Base-by-base conservation (phyloP, 2,113 vertebrate species). In the Atractosteus spatula region DNA sequence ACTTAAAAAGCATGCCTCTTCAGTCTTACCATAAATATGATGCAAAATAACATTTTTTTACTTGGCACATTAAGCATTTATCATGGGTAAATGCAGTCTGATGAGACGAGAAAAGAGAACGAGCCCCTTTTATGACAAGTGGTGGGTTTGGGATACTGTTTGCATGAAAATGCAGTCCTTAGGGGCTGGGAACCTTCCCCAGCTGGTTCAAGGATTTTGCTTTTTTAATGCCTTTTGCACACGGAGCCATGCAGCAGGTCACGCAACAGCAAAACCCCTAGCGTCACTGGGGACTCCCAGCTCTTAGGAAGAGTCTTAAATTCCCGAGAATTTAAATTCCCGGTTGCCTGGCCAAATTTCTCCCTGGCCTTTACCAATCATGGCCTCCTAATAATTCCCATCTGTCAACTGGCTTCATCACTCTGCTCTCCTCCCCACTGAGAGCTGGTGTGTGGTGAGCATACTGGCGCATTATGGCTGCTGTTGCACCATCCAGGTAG, bases 161-260 rank as follows among this genome's bases (percentile, higher is more conserved):
- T 17, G 70, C 47, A 47, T 72, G 16, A 41, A 12, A 41, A 42
- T 17, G 43, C 16, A 7, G 16, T 57, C 65, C 42, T 29, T 74
- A 47, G 56, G 51, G 51, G 55, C 73, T 71, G 51, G 51, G 10
- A 54, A 66, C 59, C 64, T 78, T 74, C 51, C 70, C 66, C 63
- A 56, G 68, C 66, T 14, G 8, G 74, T 74, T 83, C 72, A 82
- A 74, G 75, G 72, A 74, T 66, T 74, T 70, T 55, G 77, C 68
- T 55, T 63, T 62, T 66, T 71, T 80, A 84, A 87, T 89, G 78
- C 70, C 68, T 89, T 83, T 81, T 80, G 74, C 83, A 83, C 78
- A 68, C 72, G 68, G 66, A 69, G 72, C 12, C 65, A 70, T 69
- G 71, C 76, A 65, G 55, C 62, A 12, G 51, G 51, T 29, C 41